Evolutionary conservation across 2,113 vertebrate species (phyloP), one percentile per base, ranked within the genome.

Genomic region (Thomomys bottae): DNA sequence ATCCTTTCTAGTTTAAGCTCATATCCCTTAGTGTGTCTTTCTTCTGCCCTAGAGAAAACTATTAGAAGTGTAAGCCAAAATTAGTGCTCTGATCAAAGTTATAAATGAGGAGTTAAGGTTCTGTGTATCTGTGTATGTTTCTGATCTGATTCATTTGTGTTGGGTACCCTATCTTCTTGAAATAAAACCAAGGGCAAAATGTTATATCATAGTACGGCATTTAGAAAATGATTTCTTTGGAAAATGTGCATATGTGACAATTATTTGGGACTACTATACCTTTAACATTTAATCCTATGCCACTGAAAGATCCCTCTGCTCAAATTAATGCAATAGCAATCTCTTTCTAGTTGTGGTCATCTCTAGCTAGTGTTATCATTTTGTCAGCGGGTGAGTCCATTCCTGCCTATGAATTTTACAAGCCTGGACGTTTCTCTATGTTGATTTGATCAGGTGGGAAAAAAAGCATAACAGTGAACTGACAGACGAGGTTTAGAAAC

Each of bases 321-420:
- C 59, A 79, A 70, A 70, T 79, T 75, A 75, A 87, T 93, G 28
- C 71, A 64, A 24, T 8, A 57, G n/a, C 5, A 26, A 36, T 87
- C 8, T 38, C 59, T 66, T 91, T 89, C 26, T 49, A 21, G 61
- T 78, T 75, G 5, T 32, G 26, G 30, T 49, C 40, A 34, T 76
- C 57, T 64, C 30, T 76, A 86, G 54, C 30, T 76, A 88, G n/a
- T 36, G 21, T 24, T 79, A 90, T 90, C 30, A 90, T 84, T 64
- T 86, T 59, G 67, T 54, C 76, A 88, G 67, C 4, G 6, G 61
- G 32, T 59, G 24, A 95, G 49, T 70, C 66, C 64, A 61, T 78
- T 77, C 54, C 38, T 90, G 40, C 86, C 73, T 91, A 42, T 86
- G 86, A 90, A 93, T 92, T 94, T 96, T 94, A 95, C 5, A 88